Conservation (phyloP, 2,113 vertebrate genomes). For the Onychorhynchus coronatus region DNA sequence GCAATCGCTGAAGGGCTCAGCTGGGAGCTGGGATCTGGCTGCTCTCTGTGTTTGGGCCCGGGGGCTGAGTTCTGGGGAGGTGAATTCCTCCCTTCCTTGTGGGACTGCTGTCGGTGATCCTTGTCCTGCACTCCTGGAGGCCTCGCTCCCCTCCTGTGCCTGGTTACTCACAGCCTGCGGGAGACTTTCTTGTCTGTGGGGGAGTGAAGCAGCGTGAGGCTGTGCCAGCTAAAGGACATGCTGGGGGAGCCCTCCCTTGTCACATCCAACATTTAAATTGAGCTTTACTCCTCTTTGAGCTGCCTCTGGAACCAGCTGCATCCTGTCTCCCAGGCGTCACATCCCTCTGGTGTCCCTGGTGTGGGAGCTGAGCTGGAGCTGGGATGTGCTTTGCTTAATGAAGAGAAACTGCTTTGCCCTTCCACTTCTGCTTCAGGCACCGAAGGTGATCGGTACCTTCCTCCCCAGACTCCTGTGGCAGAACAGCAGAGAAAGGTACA, state of each 20-base stretch:
- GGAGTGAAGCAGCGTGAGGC: neutral
- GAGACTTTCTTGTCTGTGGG: neutral
- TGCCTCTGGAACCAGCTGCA: neutral
- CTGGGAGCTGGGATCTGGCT: rapidly evolving
- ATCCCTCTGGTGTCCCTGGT: neutral
- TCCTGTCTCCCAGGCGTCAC: neutral
- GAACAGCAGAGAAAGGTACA: neutral
- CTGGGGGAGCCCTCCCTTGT: neutral
- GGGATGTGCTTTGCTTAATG: neutral
- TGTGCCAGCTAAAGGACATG: neutral
- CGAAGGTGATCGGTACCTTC: rapidly evolving
- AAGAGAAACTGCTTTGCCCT: neutral
- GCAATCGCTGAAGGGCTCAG: rapidly evolving
- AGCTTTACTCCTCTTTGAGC: neutral
- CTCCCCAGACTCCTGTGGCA: neutral
- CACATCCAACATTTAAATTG: rapidly evolving
- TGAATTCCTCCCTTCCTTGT: rapidly evolving
- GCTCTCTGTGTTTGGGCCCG: neutral
- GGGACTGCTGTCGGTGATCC: neutral
- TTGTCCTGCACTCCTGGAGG: neutral
- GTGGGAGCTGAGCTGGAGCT: neutral
- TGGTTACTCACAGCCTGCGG: neutral
- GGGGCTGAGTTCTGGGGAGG: neutral
- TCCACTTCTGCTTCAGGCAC: neutral
- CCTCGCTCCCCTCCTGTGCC: neutral